These are phyloP conservation scores for Heliothis subflexa DNA, from an alignment of 1,140 invertebrate genomes.

Conservation along the genomic window DNA sequence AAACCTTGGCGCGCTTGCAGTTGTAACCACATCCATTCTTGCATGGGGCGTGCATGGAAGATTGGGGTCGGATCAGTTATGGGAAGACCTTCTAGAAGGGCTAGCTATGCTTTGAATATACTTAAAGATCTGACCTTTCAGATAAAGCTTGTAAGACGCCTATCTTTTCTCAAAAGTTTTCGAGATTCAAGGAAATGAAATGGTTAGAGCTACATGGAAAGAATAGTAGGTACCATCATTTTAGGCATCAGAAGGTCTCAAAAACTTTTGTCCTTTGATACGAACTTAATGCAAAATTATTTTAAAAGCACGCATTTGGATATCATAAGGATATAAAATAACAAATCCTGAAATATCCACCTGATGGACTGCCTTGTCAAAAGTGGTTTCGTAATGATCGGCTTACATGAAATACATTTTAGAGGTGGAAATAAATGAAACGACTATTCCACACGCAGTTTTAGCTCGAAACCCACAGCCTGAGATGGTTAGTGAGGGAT, in stretches of 20 bases:
- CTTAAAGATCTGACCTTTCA: not conserved
- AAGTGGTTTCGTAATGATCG: not conserved
- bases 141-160: not conserved
- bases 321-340: too few species aligned
- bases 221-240: too few species aligned
- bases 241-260: too few species aligned
- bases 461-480: too few species aligned
- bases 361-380: not conserved
- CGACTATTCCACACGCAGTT: too few species aligned
- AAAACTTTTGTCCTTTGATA: too few species aligned
- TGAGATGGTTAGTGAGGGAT: not conserved
- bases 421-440: too few species aligned
- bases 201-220: too few species aligned
- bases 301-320: too few species aligned
- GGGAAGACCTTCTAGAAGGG: conserved; percentile 35
- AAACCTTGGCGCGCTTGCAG: conserved; percentile 26
- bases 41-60: conserved; percentile 2
- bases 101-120: conserved; percentile 7
- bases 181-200: too few species aligned
- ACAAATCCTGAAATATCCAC: too few species aligned
- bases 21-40: conserved; percentile 19
- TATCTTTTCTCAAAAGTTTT: not conserved
- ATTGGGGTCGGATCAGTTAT: conserved; percentile 2
- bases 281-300: too few species aligned
- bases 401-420: not conserved